Evolutionary conservation across 23 tunicate genomes (phyloP).

Genomic region (Diplosoma virens): DNA sequence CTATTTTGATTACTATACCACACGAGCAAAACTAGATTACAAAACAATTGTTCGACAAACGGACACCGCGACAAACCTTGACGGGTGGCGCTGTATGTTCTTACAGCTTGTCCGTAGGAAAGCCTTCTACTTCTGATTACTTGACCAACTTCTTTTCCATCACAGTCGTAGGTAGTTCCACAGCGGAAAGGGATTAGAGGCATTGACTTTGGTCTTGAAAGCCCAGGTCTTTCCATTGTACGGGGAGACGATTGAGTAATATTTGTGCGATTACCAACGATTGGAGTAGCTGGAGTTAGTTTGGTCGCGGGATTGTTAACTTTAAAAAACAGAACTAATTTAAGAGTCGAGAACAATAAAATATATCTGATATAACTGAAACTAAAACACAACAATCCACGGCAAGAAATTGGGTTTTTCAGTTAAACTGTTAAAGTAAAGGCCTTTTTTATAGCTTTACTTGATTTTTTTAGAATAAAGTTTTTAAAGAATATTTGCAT

Average conservation of each 20-base stretch:
- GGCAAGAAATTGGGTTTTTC: too few species aligned
- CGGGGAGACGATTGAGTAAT: background rate
- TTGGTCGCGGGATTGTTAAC: background rate
- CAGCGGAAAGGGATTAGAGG: constrained; percentile 73
- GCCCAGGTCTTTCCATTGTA: background rate
- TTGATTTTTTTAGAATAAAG: too few species aligned
- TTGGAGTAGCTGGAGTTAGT: constrained; percentile 17
- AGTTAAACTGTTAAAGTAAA: too few species aligned
- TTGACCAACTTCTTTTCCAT: background rate
- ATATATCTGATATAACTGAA: too few species aligned
- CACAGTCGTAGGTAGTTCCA: constrained; percentile 50
- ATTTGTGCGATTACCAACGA: background rate
- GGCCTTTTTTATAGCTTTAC: too few species aligned
- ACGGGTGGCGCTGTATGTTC: constrained; percentile 53
- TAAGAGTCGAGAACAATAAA: background rate
- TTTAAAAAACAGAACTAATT: background rate
- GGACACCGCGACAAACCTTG: too few species aligned
- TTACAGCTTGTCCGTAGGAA: constrained; percentile 72
- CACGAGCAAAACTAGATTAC: too few species aligned
- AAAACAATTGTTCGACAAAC: too few species aligned
- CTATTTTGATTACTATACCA: too few species aligned
- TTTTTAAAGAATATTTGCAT: too few species aligned
- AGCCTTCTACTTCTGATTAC: constrained; percentile 22
- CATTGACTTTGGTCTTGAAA: constrained; percentile 8
- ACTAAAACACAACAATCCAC: too few species aligned